These are phyloP conservation scores for Entomobrya proxima DNA, from an alignment of 2,888 invertebrate species.

Conservation along the genomic window DNA sequence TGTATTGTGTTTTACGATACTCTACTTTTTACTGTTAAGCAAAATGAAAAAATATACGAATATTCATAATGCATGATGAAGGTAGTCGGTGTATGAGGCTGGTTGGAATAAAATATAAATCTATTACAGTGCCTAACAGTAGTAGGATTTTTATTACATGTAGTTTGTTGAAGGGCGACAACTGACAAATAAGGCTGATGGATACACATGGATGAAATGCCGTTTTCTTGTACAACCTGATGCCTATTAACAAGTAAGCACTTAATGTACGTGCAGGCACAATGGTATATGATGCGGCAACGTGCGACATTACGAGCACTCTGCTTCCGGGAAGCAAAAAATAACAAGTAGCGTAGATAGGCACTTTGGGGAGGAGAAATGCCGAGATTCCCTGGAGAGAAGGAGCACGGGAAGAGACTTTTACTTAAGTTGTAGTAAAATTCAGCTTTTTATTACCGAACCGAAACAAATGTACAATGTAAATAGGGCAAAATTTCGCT, in stretches of 20 bases:
- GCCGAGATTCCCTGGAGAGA: conserved; percentile 47
- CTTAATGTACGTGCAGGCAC: neutral
- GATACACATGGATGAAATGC: neutral
- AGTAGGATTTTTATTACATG: neutral
- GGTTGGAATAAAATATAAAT: too few species aligned
- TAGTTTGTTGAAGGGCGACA: neutral
- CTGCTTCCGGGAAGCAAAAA: conserved; percentile 5
- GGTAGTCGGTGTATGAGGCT: neutral
- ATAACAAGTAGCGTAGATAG: neutral
- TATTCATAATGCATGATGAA: neutral
- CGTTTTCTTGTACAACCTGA: neutral
- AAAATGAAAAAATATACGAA: conserved; percentile 16
- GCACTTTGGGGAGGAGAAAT: neutral
- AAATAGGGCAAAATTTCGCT: conserved; percentile 17
- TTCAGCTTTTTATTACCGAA: conserved; percentile 41
- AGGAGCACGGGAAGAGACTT: conserved; percentile 10
- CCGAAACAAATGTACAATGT: conserved; percentile 15
- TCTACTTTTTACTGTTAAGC: conserved; percentile 12
- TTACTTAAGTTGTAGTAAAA: conserved; percentile 51
- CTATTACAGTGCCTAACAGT: neutral
- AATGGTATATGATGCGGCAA: neutral
- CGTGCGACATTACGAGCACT: conserved; percentile 11
- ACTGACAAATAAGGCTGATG: too few species aligned
- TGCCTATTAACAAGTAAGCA: neutral
- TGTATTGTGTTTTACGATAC: neutral